Evolutionary conservation across 1,140 invertebrate species (phyloP).

Genomic region (Maniola jurtina): DNA sequence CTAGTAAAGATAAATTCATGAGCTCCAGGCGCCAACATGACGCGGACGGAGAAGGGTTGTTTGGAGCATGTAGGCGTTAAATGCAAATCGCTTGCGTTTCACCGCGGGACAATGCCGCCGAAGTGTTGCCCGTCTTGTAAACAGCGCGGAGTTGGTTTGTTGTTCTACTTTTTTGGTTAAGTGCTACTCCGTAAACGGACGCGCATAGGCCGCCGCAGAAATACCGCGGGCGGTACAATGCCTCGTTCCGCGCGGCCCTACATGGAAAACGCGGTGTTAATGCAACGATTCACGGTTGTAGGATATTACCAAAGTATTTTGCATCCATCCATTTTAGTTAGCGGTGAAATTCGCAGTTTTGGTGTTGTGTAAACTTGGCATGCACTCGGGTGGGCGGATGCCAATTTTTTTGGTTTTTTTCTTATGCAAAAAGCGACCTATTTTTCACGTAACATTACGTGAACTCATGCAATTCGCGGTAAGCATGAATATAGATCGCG

Average conservation of each 20-base stretch:
- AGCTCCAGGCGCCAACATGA: slow-evolving; percentile 37
- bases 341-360: slow-evolving; percentile 46
- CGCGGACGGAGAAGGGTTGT: slow-evolving; percentile 27
- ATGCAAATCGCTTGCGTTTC: slow-evolving; percentile 72
- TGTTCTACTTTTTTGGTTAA: slow-evolving; percentile 77
- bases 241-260: slow-evolving; percentile 57
- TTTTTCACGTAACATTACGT: slow-evolving; percentile 26
- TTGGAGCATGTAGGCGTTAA: slow-evolving; percentile 61
- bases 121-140: slow-evolving; percentile 72
- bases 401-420: slow-evolving; percentile 23
- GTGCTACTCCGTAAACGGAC: slow-evolving; percentile 66
- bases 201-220: slow-evolving; percentile 66
- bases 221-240: slow-evolving; percentile 64
- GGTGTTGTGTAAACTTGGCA: slow-evolving; percentile 38
- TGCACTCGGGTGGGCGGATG: slow-evolving; percentile 34
- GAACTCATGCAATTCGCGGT: slow-evolving; percentile 29
- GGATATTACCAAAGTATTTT: slow-evolving; percentile 48
- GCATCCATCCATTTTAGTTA: slow-evolving; percentile 45
- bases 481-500: slow-evolving; percentile 39
- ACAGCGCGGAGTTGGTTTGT: slow-evolving; percentile 63
- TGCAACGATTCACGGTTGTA: slow-evolving; percentile 49
- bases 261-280: slow-evolving; percentile 57
- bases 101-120: slow-evolving; percentile 68
- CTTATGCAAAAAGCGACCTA: slow-evolving; percentile 16
- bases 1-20: slow-evolving; percentile 53